Base-by-base conservation (phyloP, 2,888 invertebrate species). In the Lathronympha strigana region DNA sequence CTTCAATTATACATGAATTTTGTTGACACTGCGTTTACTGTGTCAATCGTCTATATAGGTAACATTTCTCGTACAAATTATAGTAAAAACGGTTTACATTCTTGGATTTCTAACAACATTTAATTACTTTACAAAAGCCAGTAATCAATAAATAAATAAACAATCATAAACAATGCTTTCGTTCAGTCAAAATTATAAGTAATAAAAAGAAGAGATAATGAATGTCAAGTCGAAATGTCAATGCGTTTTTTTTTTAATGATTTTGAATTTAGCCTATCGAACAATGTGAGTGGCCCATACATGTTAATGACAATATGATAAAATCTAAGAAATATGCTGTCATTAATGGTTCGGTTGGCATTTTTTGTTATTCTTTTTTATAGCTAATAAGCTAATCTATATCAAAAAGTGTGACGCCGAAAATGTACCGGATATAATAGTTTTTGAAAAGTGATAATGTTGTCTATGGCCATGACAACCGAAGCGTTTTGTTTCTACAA, bases 1-100 rank as follows among this genome's bases (percentile, higher is more conserved):
- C 66, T 66, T 66, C 66, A 66, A 66, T 62, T 49, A 63, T 49
- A 62, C 57, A 40, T 67, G 28, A 63, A 57, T 45, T 57, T 50
- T 8, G 50, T 57, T 21, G 54, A 38, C 43, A 45, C 40, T 6
- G 57, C 43, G 33, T 36, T 36, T 21, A 19, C 40, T 53, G 47
- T 19, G 36, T 40, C 33, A 17, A 17, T 45, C 25, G 13, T 17
- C 6, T 15, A 19, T 36, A 6, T 47, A 21, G 21, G 23, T 15
- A 15, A 13, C 11, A 28, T 9, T 38, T 0, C 2, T 8, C 1
- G 38, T 3, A 36, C 6, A 19, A 19, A 53, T 23, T 1, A 11
- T 8, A 19, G 19, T 8, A 19, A 8, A 15, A 43, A 17, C 8
- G 5, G 17, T 43, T 19, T 28, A 5, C 25, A 17, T 6, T 13